Evolutionary conservation across 2,888 invertebrate genomes (phyloP).

Genomic region (Drosophila paracracens): DNA sequence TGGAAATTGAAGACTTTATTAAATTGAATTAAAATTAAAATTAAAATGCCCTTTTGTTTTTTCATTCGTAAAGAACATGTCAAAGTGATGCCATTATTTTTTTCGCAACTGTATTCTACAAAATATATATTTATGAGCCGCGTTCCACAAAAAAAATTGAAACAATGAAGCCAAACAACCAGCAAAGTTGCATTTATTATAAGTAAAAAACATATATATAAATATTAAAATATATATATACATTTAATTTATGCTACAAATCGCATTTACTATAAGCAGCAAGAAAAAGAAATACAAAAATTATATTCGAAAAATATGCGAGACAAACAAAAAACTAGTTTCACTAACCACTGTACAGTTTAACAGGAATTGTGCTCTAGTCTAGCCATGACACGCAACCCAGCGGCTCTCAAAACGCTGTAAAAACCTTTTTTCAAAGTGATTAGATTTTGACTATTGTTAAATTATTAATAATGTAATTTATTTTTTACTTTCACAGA

Average conservation of each 20-base stretch:
- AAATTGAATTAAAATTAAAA: too few relatives aligned
- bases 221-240: background rate
- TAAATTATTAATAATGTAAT: slow-evolving; percentile 36
- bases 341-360: slow-evolving; percentile 39
- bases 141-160: slow-evolving; percentile 16
- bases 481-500: slow-evolving; percentile 85
- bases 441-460: background rate
- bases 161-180: slow-evolving; percentile 50
- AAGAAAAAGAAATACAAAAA: slow-evolving; percentile 55
- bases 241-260: slow-evolving; percentile 19
- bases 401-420: slow-evolving; percentile 28
- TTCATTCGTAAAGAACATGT: background rate
- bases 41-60: too few relatives aligned
- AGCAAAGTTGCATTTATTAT: slow-evolving; percentile 52
- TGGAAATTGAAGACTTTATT: too few relatives aligned
- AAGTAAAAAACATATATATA: slow-evolving; percentile 25
- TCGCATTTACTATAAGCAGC: slow-evolving; percentile 71
- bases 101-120: background rate
- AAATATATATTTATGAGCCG: slow-evolving; percentile 38
- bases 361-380: background rate
- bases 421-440: slow-evolving; percentile 8
- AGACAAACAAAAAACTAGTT: slow-evolving; percentile 20
- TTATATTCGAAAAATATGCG: slow-evolving; percentile 19
- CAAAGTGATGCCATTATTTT: background rate
- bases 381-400: slow-evolving; percentile 35